Conservation (phyloP, 2,113 vertebrate species). For the Malurus alboscapulatus region DNA sequence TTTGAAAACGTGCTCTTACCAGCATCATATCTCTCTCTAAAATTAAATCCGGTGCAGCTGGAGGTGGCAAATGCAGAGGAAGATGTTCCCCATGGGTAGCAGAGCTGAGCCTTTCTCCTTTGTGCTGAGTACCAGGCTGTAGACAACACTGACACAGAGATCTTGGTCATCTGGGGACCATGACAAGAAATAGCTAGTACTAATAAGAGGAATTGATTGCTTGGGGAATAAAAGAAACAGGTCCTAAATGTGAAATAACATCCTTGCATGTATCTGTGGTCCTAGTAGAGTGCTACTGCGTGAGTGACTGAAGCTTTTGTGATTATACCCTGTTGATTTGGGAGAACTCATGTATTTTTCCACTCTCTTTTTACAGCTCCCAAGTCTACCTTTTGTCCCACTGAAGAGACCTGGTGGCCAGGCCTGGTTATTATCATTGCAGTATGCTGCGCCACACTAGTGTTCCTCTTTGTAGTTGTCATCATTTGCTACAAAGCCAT, state of each 20-base stretch:
- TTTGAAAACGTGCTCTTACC: neutral
- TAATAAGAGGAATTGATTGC: neutral
- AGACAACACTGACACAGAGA: neutral
- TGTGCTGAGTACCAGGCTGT: neutral
- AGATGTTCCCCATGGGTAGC: neutral
- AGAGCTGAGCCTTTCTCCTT: neutral
- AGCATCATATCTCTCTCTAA: neutral
- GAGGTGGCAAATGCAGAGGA: constrained; percentile 17
- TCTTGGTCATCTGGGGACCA: neutral
- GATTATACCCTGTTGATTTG: neutral
- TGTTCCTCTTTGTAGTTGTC: constrained; percentile 89
- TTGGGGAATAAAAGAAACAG: neutral
- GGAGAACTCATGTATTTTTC: constrained; percentile 36
- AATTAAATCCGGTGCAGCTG: constrained; percentile 41
- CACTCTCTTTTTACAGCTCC: constrained; percentile 72
- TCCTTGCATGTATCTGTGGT: neutral
- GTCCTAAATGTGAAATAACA: neutral
- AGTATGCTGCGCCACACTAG: constrained; percentile 83
- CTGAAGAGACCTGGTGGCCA: constrained; percentile 89
- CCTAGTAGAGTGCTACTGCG: neutral
- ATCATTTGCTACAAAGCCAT: constrained; percentile 99
- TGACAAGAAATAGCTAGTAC: neutral
- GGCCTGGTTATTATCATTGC: constrained; percentile 86
- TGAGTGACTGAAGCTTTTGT: neutral
- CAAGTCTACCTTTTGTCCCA: constrained; percentile 79